Base-by-base conservation (phyloP, 2,888 invertebrate species). In the Campoplex capitator region DNA sequence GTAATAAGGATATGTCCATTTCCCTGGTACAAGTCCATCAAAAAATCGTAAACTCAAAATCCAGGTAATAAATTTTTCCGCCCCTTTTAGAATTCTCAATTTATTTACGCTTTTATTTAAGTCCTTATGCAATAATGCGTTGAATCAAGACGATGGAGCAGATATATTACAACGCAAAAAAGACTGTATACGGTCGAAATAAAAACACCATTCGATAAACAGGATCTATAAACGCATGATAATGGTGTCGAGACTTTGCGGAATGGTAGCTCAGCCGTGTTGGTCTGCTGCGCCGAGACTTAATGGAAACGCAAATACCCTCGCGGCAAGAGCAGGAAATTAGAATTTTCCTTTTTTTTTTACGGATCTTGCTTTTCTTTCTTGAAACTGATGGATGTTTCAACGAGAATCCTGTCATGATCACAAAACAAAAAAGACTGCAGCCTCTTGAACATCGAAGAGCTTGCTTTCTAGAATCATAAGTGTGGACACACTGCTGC, bases 221-320 rank as follows among this genome's bases (percentile, higher is more conserved):
- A 51, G 75, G 70, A 86, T 83, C 75, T 79, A 86, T 83, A 86
- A 83, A 86, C n/a, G 38, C 45, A 62, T 70, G 62, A 77, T 79
- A 80, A 80, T 71, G 42, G 56, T 38, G 16, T 13, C 38, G 65
- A 16, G 45, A 42, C 42, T 45, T 28, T 56, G 54, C 42, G 13
- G 45, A 68, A 70, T 35, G n/a, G 51, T 32, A 45, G 48, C 65
- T 28, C 23, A 67, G 3, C 13, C 23, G 18, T 68, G 67, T 48
- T 38, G 71, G 28, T 42, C n/a, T 18, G 23, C 48, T 18, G 23
- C 48, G 51, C 42, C 68, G 48, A 56, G 45, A 56, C 28, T 79
- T 70, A 79, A 83, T 86, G 78, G 65, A 83, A 86, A 83, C 74
- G 82, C 77, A 78, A 85, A 85, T 82, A 85, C 62, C 51, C 62